phyloP scores from a whole-genome alignment of 2,797 vertebrate genomes.

The Varecia variegata region DNA sequence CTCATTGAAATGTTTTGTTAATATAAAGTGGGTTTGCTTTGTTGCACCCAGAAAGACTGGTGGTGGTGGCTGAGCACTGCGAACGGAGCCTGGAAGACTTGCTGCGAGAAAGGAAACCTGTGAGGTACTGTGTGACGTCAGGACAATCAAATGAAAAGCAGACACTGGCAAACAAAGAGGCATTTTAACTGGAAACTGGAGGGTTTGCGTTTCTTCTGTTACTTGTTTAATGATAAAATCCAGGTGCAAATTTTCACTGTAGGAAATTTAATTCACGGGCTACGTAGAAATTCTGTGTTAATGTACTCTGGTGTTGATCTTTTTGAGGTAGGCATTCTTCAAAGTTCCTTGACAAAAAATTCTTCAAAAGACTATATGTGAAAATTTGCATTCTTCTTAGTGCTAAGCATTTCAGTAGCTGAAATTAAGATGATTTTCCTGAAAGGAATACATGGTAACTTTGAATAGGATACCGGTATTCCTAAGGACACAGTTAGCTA shows the following conservation, averaged over 20 bases:
- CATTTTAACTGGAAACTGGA: constrained; percentile 23
- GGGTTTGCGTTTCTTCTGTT: not conserved
- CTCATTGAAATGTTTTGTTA: not conserved
- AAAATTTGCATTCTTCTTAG: not conserved
- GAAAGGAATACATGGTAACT: not conserved
- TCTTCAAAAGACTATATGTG: not conserved
- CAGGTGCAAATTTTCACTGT: constrained; percentile 27
- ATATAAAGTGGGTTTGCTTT: constrained; percentile 51
- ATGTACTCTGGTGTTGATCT: constrained; percentile 3
- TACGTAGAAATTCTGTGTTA: constrained; percentile 22
- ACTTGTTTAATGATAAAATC: constrained; percentile 56
- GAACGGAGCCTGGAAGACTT: constrained; percentile 92
- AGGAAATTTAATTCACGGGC: constrained; percentile 35
- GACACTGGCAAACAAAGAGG: not conserved
- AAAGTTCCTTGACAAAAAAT: not conserved
- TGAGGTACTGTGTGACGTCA: constrained; percentile 86
- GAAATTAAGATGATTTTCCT: constrained; percentile 18
- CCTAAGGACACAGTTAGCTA: not conserved
- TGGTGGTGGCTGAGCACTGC: constrained; percentile 97
- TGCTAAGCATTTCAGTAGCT: not conserved
- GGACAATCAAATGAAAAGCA: not conserved
- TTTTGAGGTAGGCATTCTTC: not conserved
- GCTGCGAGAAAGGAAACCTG: constrained; percentile 88
- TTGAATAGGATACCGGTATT: not conserved
- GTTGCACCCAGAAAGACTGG: constrained; percentile 90